These are phyloP conservation scores for Caenorhabditis sp. DNA, from an alignment of 2,888 invertebrate species.

Conservation along the genomic window DNA sequence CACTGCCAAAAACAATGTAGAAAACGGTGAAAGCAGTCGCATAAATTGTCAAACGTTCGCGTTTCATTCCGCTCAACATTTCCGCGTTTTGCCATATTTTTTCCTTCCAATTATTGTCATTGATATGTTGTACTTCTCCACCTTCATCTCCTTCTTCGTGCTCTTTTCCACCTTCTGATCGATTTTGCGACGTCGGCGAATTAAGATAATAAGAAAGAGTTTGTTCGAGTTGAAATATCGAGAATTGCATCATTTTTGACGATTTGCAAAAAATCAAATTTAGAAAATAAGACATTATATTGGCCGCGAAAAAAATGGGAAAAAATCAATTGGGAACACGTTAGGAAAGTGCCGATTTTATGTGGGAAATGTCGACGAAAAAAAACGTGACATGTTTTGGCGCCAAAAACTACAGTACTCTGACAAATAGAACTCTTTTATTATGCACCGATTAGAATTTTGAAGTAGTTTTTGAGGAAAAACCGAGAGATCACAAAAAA, in stretches of 20 bases:
- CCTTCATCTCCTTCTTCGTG: too few species aligned
- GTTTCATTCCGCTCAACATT: not conserved
- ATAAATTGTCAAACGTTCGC: not conserved
- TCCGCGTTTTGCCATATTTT: not conserved
- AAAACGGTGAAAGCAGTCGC: not conserved
- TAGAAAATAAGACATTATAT: not conserved
- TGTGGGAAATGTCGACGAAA: not conserved
- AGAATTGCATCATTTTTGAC: not conserved
- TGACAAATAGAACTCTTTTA: not conserved
- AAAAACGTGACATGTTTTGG: too few species aligned
- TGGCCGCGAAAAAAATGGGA: not conserved
- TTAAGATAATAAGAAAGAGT: not conserved
- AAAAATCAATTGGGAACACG: not conserved
- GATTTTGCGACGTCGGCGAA: not conserved
- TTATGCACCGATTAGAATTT: not conserved
- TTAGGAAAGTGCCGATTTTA: not conserved
- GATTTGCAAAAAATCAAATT: not conserved
- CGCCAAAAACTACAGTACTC: not conserved
- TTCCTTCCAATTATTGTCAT: not conserved
- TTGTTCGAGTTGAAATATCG: not conserved
- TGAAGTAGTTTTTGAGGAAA: not conserved
- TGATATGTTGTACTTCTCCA: not conserved
- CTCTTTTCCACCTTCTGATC: not conserved
- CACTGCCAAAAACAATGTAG: not conserved
- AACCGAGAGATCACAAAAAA: not conserved